phyloP scores from a whole-genome alignment of 2,113 vertebrate genomes.

The Rhabdomys dilectus region DNA sequence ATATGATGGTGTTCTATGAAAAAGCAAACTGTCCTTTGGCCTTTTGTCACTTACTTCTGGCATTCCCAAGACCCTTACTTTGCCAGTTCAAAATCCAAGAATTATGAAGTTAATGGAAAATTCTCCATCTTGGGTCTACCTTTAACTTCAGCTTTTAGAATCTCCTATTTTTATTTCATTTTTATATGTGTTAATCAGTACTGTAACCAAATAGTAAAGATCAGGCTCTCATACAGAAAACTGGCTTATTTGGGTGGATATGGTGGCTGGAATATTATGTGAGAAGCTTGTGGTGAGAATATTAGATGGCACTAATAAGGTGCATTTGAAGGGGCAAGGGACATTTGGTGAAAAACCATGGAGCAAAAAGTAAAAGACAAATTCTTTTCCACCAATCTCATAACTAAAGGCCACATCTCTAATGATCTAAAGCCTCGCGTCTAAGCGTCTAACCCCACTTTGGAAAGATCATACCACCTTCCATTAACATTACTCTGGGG shows the following conservation, averaged over 20 bases:
- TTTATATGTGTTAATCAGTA: background rate
- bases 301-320: background rate
- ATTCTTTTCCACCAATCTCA: too few relatives aligned
- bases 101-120: background rate
- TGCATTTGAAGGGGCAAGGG: accelerated
- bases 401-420: accelerated
- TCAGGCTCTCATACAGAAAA: background rate
- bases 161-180: background rate
- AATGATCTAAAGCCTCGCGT: background rate
- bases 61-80: background rate
- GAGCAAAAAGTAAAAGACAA: background rate
- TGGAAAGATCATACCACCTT: too few relatives aligned
- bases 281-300: background rate
- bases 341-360: background rate
- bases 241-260: background rate
- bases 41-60: background rate
- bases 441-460: accelerated
- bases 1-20: background rate
- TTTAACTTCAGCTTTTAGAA: background rate
- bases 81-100: background rate
- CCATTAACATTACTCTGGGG: too few relatives aligned
- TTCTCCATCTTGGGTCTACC: background rate
- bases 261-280: background rate
- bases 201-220: background rate
- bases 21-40: accelerated